Conservation (phyloP, 2,888 invertebrate species). For the Ditylenchus weischeri region DNA sequence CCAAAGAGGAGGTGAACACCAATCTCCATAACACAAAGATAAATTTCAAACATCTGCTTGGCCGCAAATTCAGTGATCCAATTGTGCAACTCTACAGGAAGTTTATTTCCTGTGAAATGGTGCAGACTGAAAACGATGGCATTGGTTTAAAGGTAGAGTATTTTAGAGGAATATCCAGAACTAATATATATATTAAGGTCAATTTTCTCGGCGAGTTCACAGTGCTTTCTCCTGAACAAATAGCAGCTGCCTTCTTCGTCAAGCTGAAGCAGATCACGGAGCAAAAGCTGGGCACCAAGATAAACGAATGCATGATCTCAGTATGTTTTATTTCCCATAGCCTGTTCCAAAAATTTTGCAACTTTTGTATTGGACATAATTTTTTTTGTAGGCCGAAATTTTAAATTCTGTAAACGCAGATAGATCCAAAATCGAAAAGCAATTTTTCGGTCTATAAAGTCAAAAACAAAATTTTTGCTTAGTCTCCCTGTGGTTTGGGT, state of each 20-base stretch:
- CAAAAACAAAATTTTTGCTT: too few relatives aligned
- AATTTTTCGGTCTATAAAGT: too few relatives aligned
- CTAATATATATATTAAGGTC: slow-evolving; percentile 62
- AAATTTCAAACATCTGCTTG: slow-evolving; percentile 87
- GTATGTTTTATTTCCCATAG: slow-evolving; percentile 51
- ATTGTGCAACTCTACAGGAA: slow-evolving; percentile 78
- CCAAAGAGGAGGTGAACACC: slow-evolving; percentile 91
- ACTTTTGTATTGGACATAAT: neutral
- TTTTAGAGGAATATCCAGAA: slow-evolving; percentile 35
- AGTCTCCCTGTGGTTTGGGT: too few relatives aligned
- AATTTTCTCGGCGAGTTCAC: slow-evolving; percentile 81
- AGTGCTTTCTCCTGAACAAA: slow-evolving; percentile 82
- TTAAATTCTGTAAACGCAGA: too few relatives aligned
- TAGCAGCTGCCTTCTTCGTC: slow-evolving; percentile 91
- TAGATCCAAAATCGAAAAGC: too few relatives aligned
- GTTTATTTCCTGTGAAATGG: slow-evolving; percentile 75
- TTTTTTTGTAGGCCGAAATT: too few relatives aligned
- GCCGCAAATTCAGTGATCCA: slow-evolving; percentile 81
- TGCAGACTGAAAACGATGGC: slow-evolving; percentile 74
- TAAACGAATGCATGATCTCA: slow-evolving; percentile 65
- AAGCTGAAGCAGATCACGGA: slow-evolving; percentile 90
- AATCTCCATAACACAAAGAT: slow-evolving; percentile 94
- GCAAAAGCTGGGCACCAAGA: slow-evolving; percentile 71
- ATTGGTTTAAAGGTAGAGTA: slow-evolving; percentile 76
- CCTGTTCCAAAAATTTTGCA: neutral